A percentile compares a stretch with the other conserved stretches of the same genome.
These are phyloP conservation scores for Crotalus viridis DNA, from an alignment of 2,113 vertebrate genomes.

Conservation along the genomic window DNA sequence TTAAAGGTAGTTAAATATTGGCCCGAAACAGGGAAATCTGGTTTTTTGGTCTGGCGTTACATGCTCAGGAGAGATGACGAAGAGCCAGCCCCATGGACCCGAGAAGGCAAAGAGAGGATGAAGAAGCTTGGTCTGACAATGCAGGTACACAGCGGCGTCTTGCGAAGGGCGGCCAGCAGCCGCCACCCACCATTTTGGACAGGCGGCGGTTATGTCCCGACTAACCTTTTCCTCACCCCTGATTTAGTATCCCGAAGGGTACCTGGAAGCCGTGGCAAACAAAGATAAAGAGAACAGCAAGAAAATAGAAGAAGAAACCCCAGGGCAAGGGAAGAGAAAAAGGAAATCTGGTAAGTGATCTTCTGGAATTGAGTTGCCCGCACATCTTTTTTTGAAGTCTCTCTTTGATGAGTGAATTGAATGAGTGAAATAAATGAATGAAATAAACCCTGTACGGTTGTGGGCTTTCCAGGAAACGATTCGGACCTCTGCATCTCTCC, in stretches of 20 bases:
- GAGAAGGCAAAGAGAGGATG: slow-evolving; percentile 90
- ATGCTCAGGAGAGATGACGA: slow-evolving; percentile 88
- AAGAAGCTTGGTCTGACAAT: slow-evolving; percentile 90
- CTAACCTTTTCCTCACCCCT: not conserved
- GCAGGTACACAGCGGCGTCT: slow-evolving; percentile 76
- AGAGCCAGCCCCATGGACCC: slow-evolving; percentile 93
- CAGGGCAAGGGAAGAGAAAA: slow-evolving; percentile 83
- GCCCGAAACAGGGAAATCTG: slow-evolving; percentile 95
- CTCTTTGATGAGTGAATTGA: not conserved
- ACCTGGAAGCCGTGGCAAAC: slow-evolving; percentile 82
- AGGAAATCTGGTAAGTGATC: slow-evolving; percentile 78
- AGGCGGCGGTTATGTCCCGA: not conserved
- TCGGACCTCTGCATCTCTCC: not conserved
- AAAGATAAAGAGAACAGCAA: slow-evolving; percentile 85
- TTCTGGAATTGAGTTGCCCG: not conserved
- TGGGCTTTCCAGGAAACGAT: slow-evolving; percentile 47
- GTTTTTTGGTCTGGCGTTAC: slow-evolving; percentile 95
- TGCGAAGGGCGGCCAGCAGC: not conserved
- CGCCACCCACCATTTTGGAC: not conserved
- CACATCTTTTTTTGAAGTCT: not conserved
- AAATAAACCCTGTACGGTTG: not conserved
- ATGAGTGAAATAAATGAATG: not conserved
- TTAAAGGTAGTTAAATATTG: slow-evolving; percentile 91
- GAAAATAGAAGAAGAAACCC: slow-evolving; percentile 64
- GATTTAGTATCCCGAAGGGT: slow-evolving; percentile 91